A percentile compares a stretch with the other conserved stretches of the same genome.
Evolutionary conservation across 2,888 invertebrate species (phyloP).

Genomic region (Onthophagus sagittarius): DNA sequence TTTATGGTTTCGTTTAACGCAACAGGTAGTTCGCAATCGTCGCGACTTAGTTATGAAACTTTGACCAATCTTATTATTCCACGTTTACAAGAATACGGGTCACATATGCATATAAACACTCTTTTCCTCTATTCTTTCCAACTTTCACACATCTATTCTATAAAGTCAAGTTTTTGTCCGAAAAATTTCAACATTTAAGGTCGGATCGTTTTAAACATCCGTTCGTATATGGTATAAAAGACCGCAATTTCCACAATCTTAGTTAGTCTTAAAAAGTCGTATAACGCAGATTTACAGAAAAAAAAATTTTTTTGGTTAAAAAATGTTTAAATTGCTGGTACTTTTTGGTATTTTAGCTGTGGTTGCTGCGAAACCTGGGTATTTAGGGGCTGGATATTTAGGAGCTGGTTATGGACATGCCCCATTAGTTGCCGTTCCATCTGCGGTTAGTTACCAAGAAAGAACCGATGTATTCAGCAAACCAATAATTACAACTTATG

Average conservation of each 20-base stretch:
- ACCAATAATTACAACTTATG: slow-evolving; percentile 25
- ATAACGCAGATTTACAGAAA: slow-evolving; percentile 12
- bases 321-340: slow-evolving; percentile 59
- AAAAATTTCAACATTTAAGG: neutral
- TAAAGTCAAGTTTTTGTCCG: neutral
- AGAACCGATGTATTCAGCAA: slow-evolving; percentile 31
- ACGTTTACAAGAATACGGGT: neutral
- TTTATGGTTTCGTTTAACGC: neutral
- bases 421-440: slow-evolving; percentile 45
- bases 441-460: slow-evolving; percentile 38
- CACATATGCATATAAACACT: neutral
- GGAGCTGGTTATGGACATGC: slow-evolving; percentile 23
- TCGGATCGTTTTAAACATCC: neutral
- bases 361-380: slow-evolving; percentile 52
- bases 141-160: neutral
- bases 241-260: neutral
- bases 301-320: slow-evolving; percentile 14
- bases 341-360: slow-evolving; percentile 57
- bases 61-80: neutral
- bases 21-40: neutral
- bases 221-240: neutral
- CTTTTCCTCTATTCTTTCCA: neutral
- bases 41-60: neutral
- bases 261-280: neutral
- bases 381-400: slow-evolving; percentile 39